These are phyloP conservation scores for Karalla daura DNA, from an alignment of 2,797 vertebrate genomes.

Conservation along the genomic window DNA sequence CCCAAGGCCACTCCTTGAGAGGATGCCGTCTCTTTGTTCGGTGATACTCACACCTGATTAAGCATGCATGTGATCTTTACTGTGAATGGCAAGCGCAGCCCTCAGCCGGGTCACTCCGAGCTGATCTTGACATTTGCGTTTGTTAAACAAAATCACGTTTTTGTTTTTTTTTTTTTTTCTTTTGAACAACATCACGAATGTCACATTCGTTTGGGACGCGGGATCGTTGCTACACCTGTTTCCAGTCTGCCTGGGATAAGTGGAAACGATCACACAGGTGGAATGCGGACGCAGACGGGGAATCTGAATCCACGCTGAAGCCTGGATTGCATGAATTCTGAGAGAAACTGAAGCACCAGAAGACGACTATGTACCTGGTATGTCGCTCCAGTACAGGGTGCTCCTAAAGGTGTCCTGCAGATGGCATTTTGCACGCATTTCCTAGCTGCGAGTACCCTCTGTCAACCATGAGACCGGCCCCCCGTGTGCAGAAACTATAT, in stretches of 20 bases:
- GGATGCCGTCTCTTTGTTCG: conserved; percentile 45
- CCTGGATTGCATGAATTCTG: conserved; percentile 17
- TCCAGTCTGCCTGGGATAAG: conserved; percentile 14
- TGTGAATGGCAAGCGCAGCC: conserved; percentile 41
- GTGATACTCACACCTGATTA: conserved; percentile 69
- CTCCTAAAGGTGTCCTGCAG: conserved; percentile 25
- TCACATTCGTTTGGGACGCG: conserved; percentile 17
- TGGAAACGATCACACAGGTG: neutral
- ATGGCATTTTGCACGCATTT: conserved; percentile 58
- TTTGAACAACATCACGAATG: conserved; percentile 10
- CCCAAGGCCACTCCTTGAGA: conserved; percentile 54
- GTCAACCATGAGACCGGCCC: conserved; percentile 11
- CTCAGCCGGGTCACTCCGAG: conserved; percentile 37
- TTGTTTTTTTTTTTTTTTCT: too few species aligned
- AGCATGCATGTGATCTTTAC: conserved; percentile 57
- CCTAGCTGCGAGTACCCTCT: conserved; percentile 52
- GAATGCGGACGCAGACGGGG: conserved; percentile 13
- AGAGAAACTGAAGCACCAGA: neutral
- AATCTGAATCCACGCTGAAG: neutral
- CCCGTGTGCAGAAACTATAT: neutral
- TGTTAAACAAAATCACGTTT: conserved; percentile 50
- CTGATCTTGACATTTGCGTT: conserved; percentile 65
- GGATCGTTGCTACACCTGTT: neutral
- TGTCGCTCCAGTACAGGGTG: conserved; percentile 15
- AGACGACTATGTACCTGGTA: conserved; percentile 13